A percentile compares a stretch with the other conserved stretches of the same genome.
phyloP scores from a whole-genome alignment of 1,140 invertebrate genomes.

The Musca domestica region DNA sequence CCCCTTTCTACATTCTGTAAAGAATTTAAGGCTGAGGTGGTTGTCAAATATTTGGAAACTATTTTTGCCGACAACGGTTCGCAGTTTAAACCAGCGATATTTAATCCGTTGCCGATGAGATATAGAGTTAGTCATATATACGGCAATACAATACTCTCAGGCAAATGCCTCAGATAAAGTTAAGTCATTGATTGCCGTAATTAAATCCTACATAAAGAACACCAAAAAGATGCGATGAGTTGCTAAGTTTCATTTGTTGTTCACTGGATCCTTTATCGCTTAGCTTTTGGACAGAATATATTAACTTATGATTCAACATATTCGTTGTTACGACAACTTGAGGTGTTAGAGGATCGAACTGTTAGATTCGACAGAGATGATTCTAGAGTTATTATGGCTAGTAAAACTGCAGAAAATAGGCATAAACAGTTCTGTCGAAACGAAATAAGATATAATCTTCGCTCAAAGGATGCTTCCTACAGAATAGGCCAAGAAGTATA shows the following conservation, averaged over 20 bases:
- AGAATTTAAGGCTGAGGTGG: background rate
- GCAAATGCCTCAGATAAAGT: background rate
- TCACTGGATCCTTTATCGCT: background rate
- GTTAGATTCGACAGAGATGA: too few relatives aligned
- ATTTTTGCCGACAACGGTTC: background rate
- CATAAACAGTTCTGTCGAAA: background rate
- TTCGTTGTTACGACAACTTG: too few relatives aligned
- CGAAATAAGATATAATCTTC: too few relatives aligned
- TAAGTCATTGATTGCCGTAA: background rate
- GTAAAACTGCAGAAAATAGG: background rate
- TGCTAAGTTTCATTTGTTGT: background rate
- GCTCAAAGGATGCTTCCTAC: background rate
- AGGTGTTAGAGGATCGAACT: too few relatives aligned
- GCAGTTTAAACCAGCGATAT: slow-evolving; percentile 17
- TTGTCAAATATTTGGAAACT: background rate
- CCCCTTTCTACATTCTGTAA: slow-evolving; percentile 18
- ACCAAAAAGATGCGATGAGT: background rate
- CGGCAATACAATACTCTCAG: background rate
- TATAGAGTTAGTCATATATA: slow-evolving; percentile 12
- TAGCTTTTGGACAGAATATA: background rate
- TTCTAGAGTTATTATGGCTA: too few relatives aligned
- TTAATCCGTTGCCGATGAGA: slow-evolving; percentile 4
- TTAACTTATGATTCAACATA: too few relatives aligned
- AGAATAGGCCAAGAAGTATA: background rate
- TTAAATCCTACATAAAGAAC: background rate